Evolutionary conservation across 2,888 invertebrate genomes (phyloP).

Genomic region (Mechanitis mazaeus): DNA sequence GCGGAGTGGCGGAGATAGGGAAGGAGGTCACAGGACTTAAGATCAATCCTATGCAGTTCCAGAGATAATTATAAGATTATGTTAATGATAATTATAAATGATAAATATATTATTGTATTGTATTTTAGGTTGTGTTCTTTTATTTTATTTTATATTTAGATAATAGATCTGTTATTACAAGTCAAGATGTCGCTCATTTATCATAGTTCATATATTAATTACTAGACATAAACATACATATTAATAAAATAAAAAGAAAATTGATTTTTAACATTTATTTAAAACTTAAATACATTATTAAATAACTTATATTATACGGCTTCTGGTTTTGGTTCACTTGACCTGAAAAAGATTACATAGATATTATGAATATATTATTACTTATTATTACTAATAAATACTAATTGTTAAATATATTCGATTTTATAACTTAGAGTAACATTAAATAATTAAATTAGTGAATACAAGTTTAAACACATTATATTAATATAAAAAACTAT

Average conservation of each 20-base stretch:
- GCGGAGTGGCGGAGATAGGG: conserved; percentile 93
- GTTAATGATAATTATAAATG: conserved; percentile 32
- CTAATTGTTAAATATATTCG: too few species aligned
- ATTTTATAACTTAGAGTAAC: too few species aligned
- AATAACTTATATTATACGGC: conserved; percentile 14
- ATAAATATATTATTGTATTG: conserved; percentile 16
- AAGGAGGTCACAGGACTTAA: conserved; percentile 91
- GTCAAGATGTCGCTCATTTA: too few species aligned
- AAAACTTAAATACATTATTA: conserved; percentile 7
- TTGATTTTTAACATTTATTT: conserved; percentile 1
- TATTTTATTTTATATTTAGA: not conserved
- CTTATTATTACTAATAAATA: too few species aligned
- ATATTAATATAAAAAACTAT: not conserved
- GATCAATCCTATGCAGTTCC: conserved; percentile 80
- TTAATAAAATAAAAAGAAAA: too few species aligned
- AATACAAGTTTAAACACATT: not conserved
- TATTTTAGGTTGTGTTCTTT: conserved; percentile 1
- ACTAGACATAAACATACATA: too few species aligned
- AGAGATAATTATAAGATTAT: conserved; percentile 53
- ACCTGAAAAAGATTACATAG: conserved; percentile 29
- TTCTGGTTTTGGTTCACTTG: conserved; percentile 33
- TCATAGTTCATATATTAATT: too few species aligned
- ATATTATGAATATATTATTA: not conserved
- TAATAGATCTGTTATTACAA: too few species aligned
- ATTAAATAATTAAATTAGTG: not conserved